A percentile compares a stretch with the other conserved stretches of the same genome.
These are phyloP conservation scores for Heliothis subflexa DNA, from an alignment of 1,140 invertebrate species.

Conservation along the genomic window DNA sequence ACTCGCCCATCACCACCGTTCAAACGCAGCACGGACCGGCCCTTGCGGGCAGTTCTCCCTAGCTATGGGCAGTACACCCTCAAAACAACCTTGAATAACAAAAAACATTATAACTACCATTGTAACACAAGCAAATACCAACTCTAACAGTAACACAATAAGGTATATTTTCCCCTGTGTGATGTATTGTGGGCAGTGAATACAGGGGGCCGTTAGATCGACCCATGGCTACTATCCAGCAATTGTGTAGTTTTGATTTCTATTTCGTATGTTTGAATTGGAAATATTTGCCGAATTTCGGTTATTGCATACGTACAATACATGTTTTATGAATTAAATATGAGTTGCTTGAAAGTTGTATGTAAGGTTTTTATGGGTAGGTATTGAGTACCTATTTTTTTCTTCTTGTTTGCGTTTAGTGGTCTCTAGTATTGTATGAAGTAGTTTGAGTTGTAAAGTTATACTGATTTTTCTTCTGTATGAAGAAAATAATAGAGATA, in stretches of 20 bases:
- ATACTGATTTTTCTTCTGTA: too few relatives aligned
- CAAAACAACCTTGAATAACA: constrained; percentile 67
- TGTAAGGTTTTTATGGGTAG: constrained; percentile 32
- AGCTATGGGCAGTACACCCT: constrained; percentile 80
- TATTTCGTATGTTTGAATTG: constrained; percentile 61
- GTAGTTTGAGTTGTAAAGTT: too few relatives aligned
- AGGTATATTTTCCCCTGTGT: constrained; percentile 45
- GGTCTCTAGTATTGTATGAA: too few relatives aligned
- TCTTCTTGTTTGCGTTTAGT: too few relatives aligned
- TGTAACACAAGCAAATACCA: constrained; percentile 43
- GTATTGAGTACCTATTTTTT: neutral
- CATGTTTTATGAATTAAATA: constrained; percentile 33
- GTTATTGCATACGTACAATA: constrained; percentile 28
- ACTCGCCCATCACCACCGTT: constrained; percentile 40
- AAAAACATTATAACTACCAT: constrained; percentile 71
- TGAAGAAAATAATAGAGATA: too few relatives aligned
- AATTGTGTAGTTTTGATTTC: constrained; percentile 82
- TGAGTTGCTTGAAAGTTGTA: constrained; percentile 21
- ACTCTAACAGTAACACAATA: constrained; percentile 51
- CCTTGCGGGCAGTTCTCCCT: constrained; percentile 82
- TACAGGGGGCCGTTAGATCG: constrained; percentile 70
- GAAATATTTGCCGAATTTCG: constrained; percentile 41
- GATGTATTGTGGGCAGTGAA: constrained; percentile 68
- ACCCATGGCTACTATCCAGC: constrained; percentile 73
- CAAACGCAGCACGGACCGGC: constrained; percentile 75